Base-by-base conservation (phyloP, 2,888 invertebrate species). In the Cacoxenus indagator region DNA sequence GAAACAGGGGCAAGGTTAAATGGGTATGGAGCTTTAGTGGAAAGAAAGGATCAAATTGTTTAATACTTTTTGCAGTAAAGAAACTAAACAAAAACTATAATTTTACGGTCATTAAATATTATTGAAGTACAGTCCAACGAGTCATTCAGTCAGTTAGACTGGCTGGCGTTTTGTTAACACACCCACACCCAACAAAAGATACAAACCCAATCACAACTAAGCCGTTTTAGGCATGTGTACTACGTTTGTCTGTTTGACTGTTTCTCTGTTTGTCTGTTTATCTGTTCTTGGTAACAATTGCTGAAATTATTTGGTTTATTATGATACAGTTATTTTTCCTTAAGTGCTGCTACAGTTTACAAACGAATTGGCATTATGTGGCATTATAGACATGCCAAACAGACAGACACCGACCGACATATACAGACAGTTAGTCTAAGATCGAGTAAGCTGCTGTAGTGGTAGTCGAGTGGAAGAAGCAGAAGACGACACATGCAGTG, bases 51-150 rank as follows among this genome's bases (percentile, higher is more conserved):
- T 59, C 17, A 59, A 59, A 59, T 31, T 59, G 37, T 59, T 37
- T 29, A 59, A n/a, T 57, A 54, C 54, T 54, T 54, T 24, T 54
- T 26, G 26, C 24, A 54, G 19, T 54, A 54, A 11, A 37, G 37
- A 37, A 37, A 55, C 26, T 71, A 67, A 67, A 71, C 70, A 76
- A 73, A n/a, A 74, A 69, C 76, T 78, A 81, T 83, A 78, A 81
- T 83, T 81, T 81, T 82, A 83, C 83, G 83, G 82, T 75, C 83
- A 83, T 81, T 81, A 83, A 79, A 77, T 81, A 81, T 81, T 81
- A 83, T 81, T 83, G 79, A 67, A 73, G 78, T 82, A 78, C 37
- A 29, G 19, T 19, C 14, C 22, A 24, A 54, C 22, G 24, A 24
- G 37, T 14, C 37, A 37, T 37, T 37, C 37, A 37, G 14, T 14